These are phyloP conservation scores for Gobio occitaniae DNA, from an alignment of 2,797 vertebrate species.

Conservation along the genomic window DNA sequence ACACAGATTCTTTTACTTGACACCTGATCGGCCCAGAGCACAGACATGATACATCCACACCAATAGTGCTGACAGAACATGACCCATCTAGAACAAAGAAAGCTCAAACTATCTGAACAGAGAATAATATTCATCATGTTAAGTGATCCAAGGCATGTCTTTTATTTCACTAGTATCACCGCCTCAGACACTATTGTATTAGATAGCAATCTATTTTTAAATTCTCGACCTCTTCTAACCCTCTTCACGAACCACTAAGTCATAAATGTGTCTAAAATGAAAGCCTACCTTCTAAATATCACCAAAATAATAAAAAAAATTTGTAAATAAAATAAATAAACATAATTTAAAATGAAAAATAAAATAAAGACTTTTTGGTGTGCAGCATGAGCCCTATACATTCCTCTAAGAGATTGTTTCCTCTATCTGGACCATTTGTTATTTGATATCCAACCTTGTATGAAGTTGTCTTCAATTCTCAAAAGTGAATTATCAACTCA, in stretches of 20 bases:
- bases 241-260: neutral
- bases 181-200: neutral
- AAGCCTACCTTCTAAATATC: neutral
- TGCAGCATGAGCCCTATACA: neutral
- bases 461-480: neutral
- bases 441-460: neutral
- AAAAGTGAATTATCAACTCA: neutral
- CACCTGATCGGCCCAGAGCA: conserved; percentile 53
- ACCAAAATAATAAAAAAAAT: neutral
- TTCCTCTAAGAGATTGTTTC: no score
- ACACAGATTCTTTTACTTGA: conserved; percentile 57
- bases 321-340: neutral
- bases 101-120: conserved; percentile 13
- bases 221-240: neutral
- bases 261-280: neutral
- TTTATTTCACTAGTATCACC: conserved; percentile 14
- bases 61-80: conserved; percentile 21
- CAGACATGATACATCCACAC: conserved; percentile 48
- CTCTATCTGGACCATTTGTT: conserved; percentile 1
- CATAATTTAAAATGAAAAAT: neutral
- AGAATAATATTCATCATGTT: conserved; percentile 17
- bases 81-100: conserved; percentile 35
- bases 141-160: conserved; percentile 12
- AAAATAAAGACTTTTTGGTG: neutral
- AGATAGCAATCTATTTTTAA: neutral